Evolutionary conservation across 2,113 vertebrate genomes (phyloP), one percentile per base, ranked within the genome.

Genomic region (Ptychochromis oligacanthus): DNA sequence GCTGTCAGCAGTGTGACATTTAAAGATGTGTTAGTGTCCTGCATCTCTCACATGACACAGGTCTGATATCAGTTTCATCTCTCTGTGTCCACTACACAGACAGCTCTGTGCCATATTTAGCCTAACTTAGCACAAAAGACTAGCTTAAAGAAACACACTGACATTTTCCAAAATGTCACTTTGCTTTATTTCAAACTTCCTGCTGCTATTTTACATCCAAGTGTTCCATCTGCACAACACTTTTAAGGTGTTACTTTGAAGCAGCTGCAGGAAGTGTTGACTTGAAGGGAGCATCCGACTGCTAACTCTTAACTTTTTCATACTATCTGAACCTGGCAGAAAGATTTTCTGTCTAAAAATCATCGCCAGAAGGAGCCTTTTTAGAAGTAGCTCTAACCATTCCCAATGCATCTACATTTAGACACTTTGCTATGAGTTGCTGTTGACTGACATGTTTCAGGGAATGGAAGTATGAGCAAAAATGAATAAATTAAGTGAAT

Each of bases 171-270:
- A 62, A 82, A 55, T 65, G 54, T 36, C 6, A 2, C 1, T 14
- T 15, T 28, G 56, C 64, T 67, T 67, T 38, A 65, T 6, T 72
- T 54, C 20, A 49, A 14, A 60, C 4, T 11, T 52, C 15, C 14
- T 72, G 55, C 61, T n/a, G 4, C 9, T 28, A 13, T 15, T 43
- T 58, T 58, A 40, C 75, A 77, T 58, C 55, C 9, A 77, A 28
- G 46, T 0, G 14, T 2, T 40, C 4, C 22, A 28, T 26, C 8
- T 11, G 26, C 1, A 1, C 7, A 60, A 28, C 6, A 31, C 6
- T 60, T 60, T 60, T 11, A 56, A 22, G 55, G 4, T 36, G 36
- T 6, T 36, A 36, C 36, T 36, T 36, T 36, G 55, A 57, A 57
- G n/a, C 10, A 57, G 54, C 20, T 9, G 8, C 18, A 55, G 54